Percentiles rank a stretch among this genome's conserved stretches.
Conservation (phyloP, 2,888 invertebrate species). For the Corythucha ciliata region DNA sequence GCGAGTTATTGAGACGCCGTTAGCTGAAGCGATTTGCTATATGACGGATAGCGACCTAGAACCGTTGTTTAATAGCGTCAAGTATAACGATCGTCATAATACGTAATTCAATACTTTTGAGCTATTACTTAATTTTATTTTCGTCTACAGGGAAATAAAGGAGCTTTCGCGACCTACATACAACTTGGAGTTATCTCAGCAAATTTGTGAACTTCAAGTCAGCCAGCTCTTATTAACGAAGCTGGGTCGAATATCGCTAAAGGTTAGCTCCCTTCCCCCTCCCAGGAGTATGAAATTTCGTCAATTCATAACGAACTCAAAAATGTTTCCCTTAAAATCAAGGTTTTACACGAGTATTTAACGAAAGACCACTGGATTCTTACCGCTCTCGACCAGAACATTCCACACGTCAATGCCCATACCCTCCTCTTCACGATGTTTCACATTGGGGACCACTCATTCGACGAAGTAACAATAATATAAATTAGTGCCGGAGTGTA, state of each 20-base stretch:
- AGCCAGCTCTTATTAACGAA: constrained; percentile 41
- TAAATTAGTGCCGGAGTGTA: neutral
- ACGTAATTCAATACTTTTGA: neutral
- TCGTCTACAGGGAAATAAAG: constrained; percentile 19
- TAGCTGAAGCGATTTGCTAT: constrained; percentile 68
- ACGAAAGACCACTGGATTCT: constrained; percentile 60
- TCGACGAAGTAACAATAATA: constrained; percentile 56
- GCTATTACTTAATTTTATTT: neutral
- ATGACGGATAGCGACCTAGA: constrained; percentile 68
- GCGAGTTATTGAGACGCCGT: constrained; percentile 48
- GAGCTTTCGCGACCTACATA: constrained; percentile 28
- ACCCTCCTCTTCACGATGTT: constrained; percentile 68
- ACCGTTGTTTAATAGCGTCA: too few species aligned
- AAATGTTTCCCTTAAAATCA: constrained; percentile 27
- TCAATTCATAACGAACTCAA: neutral
- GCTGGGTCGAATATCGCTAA: constrained; percentile 41
- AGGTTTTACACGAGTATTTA: constrained; percentile 63
- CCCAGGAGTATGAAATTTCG: constrained; percentile 37
- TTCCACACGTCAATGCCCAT: constrained; percentile 40
- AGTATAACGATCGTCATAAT: too few species aligned
- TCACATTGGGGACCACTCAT: constrained; percentile 62
- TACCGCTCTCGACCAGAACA: constrained; percentile 42
- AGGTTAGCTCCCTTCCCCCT: constrained; percentile 43
- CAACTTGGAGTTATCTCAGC: constrained; percentile 35
- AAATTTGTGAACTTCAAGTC: constrained; percentile 40